phyloP scores from a whole-genome alignment of 2,888 invertebrate species.

The Blastobasis adustella region DNA sequence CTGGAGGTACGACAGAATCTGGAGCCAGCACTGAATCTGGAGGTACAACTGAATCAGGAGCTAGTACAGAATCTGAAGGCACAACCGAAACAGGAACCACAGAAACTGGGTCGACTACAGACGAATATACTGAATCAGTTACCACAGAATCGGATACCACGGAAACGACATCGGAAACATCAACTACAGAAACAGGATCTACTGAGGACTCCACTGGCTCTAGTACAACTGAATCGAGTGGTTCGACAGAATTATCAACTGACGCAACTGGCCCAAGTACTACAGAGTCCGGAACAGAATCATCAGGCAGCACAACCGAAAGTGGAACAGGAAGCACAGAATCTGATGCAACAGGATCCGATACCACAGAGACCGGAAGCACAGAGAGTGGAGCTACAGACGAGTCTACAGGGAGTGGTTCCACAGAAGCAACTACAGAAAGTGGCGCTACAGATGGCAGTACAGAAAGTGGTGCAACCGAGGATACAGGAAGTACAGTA shows the following conservation, averaged over 20 bases:
- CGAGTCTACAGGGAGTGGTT: constrained; percentile 1
- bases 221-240: constrained; percentile 3
- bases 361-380: background rate
- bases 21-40: constrained; percentile 9
- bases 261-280: background rate
- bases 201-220: constrained; percentile 8
- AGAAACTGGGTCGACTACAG: constrained; percentile 12
- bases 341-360: constrained; percentile 2
- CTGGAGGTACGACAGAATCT: background rate
- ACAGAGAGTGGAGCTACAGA: background rate
- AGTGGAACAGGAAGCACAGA: constrained; percentile 4
- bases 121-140: constrained; percentile 5
- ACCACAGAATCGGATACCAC: constrained; percentile 6
- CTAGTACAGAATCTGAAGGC: background rate
- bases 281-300: background rate
- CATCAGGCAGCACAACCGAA: constrained; percentile 7
- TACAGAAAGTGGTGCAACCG: constrained; percentile 10
- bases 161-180: too few relatives aligned
- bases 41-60: constrained; percentile 12
- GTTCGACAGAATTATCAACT: background rate
- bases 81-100: constrained; percentile 12
- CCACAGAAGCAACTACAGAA: background rate
- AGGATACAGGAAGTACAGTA: constrained; percentile 7
- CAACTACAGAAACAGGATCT: background rate
- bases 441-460: background rate